Evolutionary conservation across 2,113 vertebrate species (phyloP), one percentile per base, ranked within the genome.

Genomic region (Xenopus borealis): DNA sequence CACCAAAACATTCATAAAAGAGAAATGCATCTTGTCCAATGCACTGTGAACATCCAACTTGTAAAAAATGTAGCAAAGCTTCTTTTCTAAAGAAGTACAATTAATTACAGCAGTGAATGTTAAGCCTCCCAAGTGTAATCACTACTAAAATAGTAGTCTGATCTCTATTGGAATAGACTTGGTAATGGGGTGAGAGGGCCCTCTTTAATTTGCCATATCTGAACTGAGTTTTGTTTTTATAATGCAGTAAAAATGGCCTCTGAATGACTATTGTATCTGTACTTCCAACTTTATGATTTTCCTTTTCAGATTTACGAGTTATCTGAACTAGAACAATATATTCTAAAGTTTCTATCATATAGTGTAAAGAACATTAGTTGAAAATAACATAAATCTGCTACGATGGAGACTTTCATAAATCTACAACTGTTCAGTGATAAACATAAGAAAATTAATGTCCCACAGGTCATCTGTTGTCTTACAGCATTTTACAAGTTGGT

Each of bases 381-480:
- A 63, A 75, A 75, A 75, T 45, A 69, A 46, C 63, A 69, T 75
- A 75, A 75, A 75, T 75, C 73, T 69, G 66, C 19, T 20, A 62
- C 61, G 67, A 64, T 52, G 23, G 65, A 75, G 57, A 50, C 55
- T 75, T 75, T 45, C 46, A 75, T 75, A 75, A 75, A 75, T 75
- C 65, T 62, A 62, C 23, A 55, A 53, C 27, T 16, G 12, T 30
- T 58, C 20, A 27, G 46, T 58, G 52, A 68, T 75, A 75, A 75
- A 69, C 73, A 75, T 69, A 40, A 69, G 58, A 69, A 75, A 75
- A 75, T 75, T 19, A 75, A 75, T 75, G 73, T 69, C 58, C 47
- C 57, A 23, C 18, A 27, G 66, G 73, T 75, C 66, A 75, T 53
- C 58, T 75, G 66, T 57, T 59, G 30, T 75, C 66, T 75, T 63